phyloP scores from a whole-genome alignment of 2,888 invertebrate species.

The Meghimatium bilineatum region DNA sequence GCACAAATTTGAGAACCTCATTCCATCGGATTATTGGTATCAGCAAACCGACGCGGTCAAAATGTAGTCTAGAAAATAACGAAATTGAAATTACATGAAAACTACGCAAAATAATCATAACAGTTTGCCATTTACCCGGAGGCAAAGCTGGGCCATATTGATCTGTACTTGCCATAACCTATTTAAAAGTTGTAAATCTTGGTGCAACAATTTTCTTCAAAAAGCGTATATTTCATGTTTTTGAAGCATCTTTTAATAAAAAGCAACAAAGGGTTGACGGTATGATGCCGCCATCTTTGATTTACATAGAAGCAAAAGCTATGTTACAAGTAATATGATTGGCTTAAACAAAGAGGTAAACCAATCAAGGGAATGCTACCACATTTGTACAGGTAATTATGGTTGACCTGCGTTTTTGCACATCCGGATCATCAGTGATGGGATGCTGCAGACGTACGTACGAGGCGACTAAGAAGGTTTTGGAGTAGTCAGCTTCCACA shows the following conservation, averaged over 20 bases:
- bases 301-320: constrained; percentile 32
- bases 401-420: no score
- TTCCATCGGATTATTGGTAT: no score
- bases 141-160: constrained; percentile 64
- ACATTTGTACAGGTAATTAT: constrained; percentile 38
- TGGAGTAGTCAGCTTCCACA: no score
- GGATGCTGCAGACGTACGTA: no score
- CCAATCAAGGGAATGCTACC: constrained; percentile 51
- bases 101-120: constrained; percentile 14
- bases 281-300: constrained; percentile 46
- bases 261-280: constrained; percentile 37
- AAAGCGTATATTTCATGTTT: background rate
- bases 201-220: background rate
- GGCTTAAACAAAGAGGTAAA: constrained; percentile 38
- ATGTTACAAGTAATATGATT: constrained; percentile 49
- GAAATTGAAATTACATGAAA: no score
- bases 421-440: constrained; percentile 40
- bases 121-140: constrained; percentile 55
- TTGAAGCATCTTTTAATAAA: constrained; percentile 10
- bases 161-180: constrained; percentile 47
- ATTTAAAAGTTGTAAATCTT: background rate
- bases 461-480: no score
- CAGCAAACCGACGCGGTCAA: no score
- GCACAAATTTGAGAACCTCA: no score
- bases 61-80: no score